These are phyloP conservation scores for Helicoverpa armigera DNA, from an alignment of 1,140 invertebrate genomes.

Conservation along the genomic window DNA sequence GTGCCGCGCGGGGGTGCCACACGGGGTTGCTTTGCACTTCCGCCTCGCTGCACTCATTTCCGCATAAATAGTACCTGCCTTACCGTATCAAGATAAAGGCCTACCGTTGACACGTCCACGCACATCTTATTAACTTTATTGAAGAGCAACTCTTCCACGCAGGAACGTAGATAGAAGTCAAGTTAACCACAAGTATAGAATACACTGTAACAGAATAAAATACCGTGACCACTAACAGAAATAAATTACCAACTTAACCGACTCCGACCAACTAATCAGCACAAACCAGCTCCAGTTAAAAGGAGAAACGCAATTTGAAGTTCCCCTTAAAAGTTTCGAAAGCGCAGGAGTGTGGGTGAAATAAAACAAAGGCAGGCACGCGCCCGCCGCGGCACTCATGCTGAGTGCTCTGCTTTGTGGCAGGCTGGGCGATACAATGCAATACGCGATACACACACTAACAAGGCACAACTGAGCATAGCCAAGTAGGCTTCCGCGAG, in stretches of 20 bases:
- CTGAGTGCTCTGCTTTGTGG: constrained; percentile 85
- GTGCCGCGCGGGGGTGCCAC: constrained; percentile 64
- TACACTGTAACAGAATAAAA: neutral
- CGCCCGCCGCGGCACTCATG: constrained; percentile 80
- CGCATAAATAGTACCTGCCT: constrained; percentile 82
- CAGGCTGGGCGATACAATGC: constrained; percentile 78
- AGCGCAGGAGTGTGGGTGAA: constrained; percentile 81
- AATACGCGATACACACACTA: constrained; percentile 66
- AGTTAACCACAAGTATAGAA: neutral
- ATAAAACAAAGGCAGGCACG: constrained; percentile 83
- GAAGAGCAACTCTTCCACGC: neutral
- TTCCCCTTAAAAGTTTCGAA: constrained; percentile 82
- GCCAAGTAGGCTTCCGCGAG: constrained; percentile 51
- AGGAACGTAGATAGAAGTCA: too few species aligned
- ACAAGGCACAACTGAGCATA: constrained; percentile 49
- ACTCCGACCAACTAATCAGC: constrained; percentile 68
- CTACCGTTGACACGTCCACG: constrained; percentile 58
- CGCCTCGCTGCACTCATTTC: constrained; percentile 85
- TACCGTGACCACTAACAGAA: constrained; percentile 29
- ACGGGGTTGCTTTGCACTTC: constrained; percentile 77
- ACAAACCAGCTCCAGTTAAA: constrained; percentile 70
- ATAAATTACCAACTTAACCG: constrained; percentile 48
- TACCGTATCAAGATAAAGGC: constrained; percentile 74
- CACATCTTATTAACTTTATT: constrained; percentile 44
- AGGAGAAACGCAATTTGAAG: constrained; percentile 80